Percentiles rank a stretch among this genome's conserved stretches.
These are phyloP conservation scores for Prionace glauca DNA, from an alignment of 2,797 vertebrate species.

Conservation along the genomic window DNA sequence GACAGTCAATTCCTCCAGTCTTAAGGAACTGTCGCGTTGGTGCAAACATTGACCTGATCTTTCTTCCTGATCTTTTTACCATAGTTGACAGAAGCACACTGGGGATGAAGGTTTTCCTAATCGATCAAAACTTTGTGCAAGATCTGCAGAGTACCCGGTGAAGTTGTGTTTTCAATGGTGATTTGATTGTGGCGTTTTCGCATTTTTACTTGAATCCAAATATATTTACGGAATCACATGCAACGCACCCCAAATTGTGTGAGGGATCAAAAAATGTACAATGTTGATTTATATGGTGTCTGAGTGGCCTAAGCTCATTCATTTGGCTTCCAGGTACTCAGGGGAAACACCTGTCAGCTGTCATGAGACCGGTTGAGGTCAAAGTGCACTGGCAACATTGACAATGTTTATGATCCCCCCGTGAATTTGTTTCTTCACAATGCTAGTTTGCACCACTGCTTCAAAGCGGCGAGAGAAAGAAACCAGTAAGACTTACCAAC, in stretches of 20 bases:
- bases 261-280: background rate
- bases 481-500: background rate
- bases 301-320: background rate
- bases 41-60: background rate
- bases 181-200: background rate
- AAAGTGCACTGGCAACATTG: background rate
- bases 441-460: background rate
- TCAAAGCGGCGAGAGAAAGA: background rate
- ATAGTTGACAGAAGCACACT: background rate
- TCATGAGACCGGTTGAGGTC: background rate
- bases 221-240: background rate
- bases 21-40: background rate
- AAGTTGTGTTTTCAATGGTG: background rate
- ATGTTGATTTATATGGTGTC: background rate
- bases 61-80: background rate
- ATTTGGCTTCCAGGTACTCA: background rate
- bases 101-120: background rate
- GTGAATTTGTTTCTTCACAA: background rate
- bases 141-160: background rate
- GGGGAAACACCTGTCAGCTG: background rate
- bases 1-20: background rate
- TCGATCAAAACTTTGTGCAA: background rate
- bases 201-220: background rate
- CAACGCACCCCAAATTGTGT: background rate
- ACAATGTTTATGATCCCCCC: background rate